Percentiles rank a stretch among this genome's conserved stretches.
These are phyloP conservation scores for Ploceus nigricollis DNA, from an alignment of 2,113 vertebrate species.

Conservation along the genomic window DNA sequence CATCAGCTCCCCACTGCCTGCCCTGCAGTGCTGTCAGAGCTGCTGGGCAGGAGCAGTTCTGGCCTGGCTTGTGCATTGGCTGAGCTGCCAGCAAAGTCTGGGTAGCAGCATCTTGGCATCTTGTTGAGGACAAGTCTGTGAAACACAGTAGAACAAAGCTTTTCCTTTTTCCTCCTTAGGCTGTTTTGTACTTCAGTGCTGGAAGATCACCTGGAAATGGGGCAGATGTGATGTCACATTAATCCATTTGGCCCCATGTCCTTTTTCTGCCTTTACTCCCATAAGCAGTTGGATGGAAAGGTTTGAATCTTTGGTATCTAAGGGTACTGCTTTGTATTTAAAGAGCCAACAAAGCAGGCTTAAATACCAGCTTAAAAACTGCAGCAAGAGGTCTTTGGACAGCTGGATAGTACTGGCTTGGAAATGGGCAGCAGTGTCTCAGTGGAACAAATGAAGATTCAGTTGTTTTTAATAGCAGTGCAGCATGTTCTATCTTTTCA, in stretches of 20 bases:
- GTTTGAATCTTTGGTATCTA: not conserved
- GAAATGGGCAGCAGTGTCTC: not conserved
- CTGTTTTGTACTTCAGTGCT: not conserved
- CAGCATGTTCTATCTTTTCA: not conserved
- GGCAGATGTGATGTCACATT: not conserved
- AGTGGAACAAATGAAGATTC: not conserved
- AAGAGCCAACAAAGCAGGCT: not conserved
- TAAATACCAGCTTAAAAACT: not conserved
- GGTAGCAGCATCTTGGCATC: not conserved
- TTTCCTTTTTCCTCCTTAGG: not conserved
- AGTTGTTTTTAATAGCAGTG: conserved; percentile 11
- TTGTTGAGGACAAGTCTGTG: not conserved
- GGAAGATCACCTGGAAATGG: not conserved
- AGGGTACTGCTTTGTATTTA: not conserved
- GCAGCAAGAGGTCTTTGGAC: not conserved
- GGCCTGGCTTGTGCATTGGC: not conserved
- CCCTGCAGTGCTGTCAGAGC: not conserved
- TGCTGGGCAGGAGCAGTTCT: not conserved
- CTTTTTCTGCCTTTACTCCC: not conserved
- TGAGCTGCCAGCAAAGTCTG: not conserved
- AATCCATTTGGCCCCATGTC: not conserved
- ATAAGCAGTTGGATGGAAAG: not conserved
- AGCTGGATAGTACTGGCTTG: not conserved
- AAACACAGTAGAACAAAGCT: not conserved
- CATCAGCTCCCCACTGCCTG: not conserved